Conservation (phyloP, 2,888 invertebrate genomes). For the Stenodera caucasica region DNA sequence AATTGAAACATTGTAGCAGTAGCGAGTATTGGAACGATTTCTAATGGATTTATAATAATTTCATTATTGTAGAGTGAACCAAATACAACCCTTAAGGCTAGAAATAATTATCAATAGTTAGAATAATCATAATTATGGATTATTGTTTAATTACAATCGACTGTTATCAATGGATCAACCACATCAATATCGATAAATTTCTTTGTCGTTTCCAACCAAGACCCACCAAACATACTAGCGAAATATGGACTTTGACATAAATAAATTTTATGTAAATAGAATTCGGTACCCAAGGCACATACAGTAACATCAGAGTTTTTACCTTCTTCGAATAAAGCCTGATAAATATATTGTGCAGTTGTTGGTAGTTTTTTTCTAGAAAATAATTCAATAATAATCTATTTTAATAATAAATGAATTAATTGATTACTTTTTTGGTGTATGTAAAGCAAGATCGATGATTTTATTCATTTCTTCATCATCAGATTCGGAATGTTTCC, state of each 20-base stretch:
- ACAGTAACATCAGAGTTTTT: slow-evolving; percentile 76
- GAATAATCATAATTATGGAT: not conserved
- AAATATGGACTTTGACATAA: slow-evolving; percentile 80
- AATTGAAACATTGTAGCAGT: slow-evolving; percentile 75
- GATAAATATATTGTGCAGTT: slow-evolving; percentile 78
- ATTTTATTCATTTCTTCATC: slow-evolving; percentile 59
- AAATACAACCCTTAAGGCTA: slow-evolving; percentile 69
- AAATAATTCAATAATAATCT: slow-evolving; percentile 29
- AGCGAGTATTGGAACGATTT: slow-evolving; percentile 69
- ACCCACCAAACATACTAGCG: slow-evolving; percentile 78
- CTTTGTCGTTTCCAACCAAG: slow-evolving; percentile 73
- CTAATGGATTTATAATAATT: slow-evolving; percentile 67
- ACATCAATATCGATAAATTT: slow-evolving; percentile 69
- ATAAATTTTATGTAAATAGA: slow-evolving; percentile 78
- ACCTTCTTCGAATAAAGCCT: slow-evolving; percentile 74
- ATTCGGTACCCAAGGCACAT: slow-evolving; percentile 69
- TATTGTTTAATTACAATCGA: slow-evolving; percentile 60
- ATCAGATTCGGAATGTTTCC: slow-evolving; percentile 61
- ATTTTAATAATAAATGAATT: not conserved
- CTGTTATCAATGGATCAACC: slow-evolving; percentile 69
- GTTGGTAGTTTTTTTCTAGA: slow-evolving; percentile 67
- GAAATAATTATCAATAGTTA: slow-evolving; percentile 9
- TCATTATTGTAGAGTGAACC: slow-evolving; percentile 78
- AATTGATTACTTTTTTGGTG: slow-evolving; percentile 63
- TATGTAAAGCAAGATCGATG: slow-evolving; percentile 61